Base-by-base conservation (phyloP, 2,797 vertebrate genomes). In the Odontamblyopus rebecca region DNA sequence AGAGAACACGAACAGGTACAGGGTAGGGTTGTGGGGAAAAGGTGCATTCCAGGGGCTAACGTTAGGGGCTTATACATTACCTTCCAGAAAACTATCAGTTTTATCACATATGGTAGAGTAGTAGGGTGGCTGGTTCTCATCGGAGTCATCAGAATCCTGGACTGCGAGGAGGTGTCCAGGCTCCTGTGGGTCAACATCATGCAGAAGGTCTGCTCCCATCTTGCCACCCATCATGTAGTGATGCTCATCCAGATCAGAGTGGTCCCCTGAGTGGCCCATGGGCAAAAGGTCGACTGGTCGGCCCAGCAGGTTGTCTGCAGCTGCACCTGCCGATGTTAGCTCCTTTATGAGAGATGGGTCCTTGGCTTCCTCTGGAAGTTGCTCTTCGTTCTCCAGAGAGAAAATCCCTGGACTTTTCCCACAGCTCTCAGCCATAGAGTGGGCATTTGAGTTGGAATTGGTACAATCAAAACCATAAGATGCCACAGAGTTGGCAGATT, bases 21-120 rank as follows among this genome's bases (percentile, higher is more conserved):
- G 57, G 78, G 84, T 76, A 66, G 71, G 86, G 90, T 79, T 85
- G 83, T 83, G 41, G 88, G 91, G 85, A 87, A 83, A 92, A 93
- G 90, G 88, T 93, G 91, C 90, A 91, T 91, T 92, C 91, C 83
- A 38, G 85, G 89, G 88, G 69, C 67, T 59, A 78, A 77, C 29
- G 69, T 85, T 85, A 85, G 84, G 85, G 83, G 78, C 89, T 93
- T 94, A 95, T 95, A 95, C 95, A 26, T 96, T 96, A 96, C 95
- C 95, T 95, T 93, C 92, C 87, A 94, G 87, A 90, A 94, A 91
- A 91, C 89, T 94, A 92, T 94, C 93, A 94, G 93, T 93, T 88
- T 95, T 94, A 94, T 95, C 94, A 82, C 93, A 93, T 83, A 93
- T 88, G 89, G 94, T 89, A 57, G 93, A 93, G 93, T 93, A 94